Base-by-base conservation (phyloP, 2,113 vertebrate species). In the Catharus minimus region DNA sequence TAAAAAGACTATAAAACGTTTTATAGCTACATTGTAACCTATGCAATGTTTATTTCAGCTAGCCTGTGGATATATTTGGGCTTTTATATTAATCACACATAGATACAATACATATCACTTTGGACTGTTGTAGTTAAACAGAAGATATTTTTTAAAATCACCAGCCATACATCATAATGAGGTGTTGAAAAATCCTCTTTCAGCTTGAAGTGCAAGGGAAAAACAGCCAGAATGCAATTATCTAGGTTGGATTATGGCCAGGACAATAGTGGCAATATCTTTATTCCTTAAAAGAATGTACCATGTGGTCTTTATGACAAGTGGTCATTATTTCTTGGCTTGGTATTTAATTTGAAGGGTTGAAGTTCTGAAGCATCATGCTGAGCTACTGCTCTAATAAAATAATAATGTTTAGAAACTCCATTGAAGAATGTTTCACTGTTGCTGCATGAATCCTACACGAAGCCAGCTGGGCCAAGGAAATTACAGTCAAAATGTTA, bases 301-400 rank as follows among this genome's bases (percentile, higher is more conserved):
- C 56, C 55, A 56, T 56, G 82, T 0, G 0, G 47, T 91, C 61
- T 80, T 81, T 82, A 66, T 90, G 86, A 85, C 67, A 89, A 88
- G 33, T 81, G 73, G 56, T 88, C 61, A 23, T 94, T 86, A 85
- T 91, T 88, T 75, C 69, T 57, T 71, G 33, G 24, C 66, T 93
- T 90, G 46, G 43, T 77, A 60, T 89, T 95, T 94, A 27, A 91
- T 90, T 76, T 80, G 60, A 77, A 80, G 39, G 36, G 21, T 47
- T 92, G 47, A 56, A 88, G 76, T 86, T 80, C 47, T 80, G 52
- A 44, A 60, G 38, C 4, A 3, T 73, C 65, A 41, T 81, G 88
- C 85, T 90, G 94, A 89, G 82, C 72, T 91, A 46, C 58, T 82
- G 21, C 64, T 88, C 52, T 86, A 86, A 77, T 77, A 80, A 92